Evolutionary conservation across 1,140 invertebrate genomes (phyloP), one percentile per base, ranked within the genome.

Genomic region (Micrasema minimum): DNA sequence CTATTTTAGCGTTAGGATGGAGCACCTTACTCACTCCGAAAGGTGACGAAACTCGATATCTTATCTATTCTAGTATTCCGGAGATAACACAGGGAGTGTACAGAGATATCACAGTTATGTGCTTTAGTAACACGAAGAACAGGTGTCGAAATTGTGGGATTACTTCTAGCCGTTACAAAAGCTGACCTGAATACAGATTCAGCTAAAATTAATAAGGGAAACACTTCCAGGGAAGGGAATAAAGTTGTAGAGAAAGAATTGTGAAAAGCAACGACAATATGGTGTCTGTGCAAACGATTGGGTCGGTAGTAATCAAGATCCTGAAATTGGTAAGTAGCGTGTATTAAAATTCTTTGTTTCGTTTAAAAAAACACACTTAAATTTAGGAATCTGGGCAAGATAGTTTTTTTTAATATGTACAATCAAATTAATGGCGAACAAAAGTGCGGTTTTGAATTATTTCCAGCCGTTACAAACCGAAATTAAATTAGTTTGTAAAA

Each of bases 301-400:
- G 88, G 66, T 89, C 90, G 37, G 90, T 93, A 68, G 87, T 91
- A 76, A 87, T 94, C 73, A 94, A 93, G 87, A 84, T 88, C 14
- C 81, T 93, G 16, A 94, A 94, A 84, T 82, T 93, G 87, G 92
- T 93, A 83, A 90, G 89, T 85, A n/a, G n/a, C n/a, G n/a, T n/a
- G n/a, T n/a, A n/a, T n/a, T n/a, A n/a, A n/a, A n/a, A n/a, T n/a
- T n/a, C n/a, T n/a, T n/a, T n/a, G n/a, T n/a, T n/a, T n/a, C n/a
- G n/a, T n/a, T n/a, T n/a, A n/a, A n/a, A n/a, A n/a, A n/a, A n/a
- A n/a, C n/a, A n/a, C n/a, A n/a, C n/a, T n/a, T n/a, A n/a, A n/a
- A n/a, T n/a, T n/a, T n/a, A n/a, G n/a, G n/a, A n/a, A n/a, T n/a
- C n/a, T n/a, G n/a, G n/a, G n/a, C n/a, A n/a, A n/a, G n/a, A n/a